These are phyloP conservation scores for Pachypanchax playfairii DNA, from an alignment of 2,113 vertebrate genomes.

Conservation along the genomic window DNA sequence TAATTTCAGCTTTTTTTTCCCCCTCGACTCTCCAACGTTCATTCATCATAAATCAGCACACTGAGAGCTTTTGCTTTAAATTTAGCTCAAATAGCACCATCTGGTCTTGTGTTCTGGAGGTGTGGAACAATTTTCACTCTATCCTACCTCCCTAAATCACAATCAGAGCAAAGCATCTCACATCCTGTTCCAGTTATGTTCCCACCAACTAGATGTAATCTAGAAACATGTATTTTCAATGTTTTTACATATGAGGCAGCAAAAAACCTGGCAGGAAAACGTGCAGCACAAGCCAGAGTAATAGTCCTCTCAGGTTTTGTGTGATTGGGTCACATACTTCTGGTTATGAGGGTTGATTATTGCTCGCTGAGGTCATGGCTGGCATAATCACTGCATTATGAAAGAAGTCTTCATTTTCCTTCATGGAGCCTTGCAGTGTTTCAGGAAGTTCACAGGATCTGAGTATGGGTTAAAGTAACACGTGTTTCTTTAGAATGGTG, in stretches of 20 bases:
- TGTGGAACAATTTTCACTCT: conserved; percentile 24
- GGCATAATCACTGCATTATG: conserved; percentile 62
- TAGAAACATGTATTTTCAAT: conserved; percentile 24
- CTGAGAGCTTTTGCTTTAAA: conserved; percentile 26
- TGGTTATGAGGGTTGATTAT: conserved; percentile 54
- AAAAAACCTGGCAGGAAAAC: conserved; percentile 44
- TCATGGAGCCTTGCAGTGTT: background rate
- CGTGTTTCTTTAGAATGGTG: background rate
- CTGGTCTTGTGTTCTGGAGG: conserved; percentile 26
- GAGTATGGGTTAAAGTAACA: background rate
- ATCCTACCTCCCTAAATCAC: conserved; percentile 23
- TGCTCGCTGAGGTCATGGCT: conserved; percentile 63
- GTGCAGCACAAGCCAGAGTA: conserved; percentile 29
- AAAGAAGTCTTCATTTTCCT: conserved; percentile 52
- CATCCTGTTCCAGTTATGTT: conserved; percentile 9
- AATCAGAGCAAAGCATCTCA: background rate
- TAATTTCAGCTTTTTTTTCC: conserved; percentile 7
- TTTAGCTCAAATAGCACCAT: conserved; percentile 35
- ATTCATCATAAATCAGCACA: conserved; percentile 41
- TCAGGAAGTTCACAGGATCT: conserved; percentile 2
- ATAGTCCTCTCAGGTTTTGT: conserved; percentile 31
- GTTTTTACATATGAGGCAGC: conserved; percentile 36
- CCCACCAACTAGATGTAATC: background rate
- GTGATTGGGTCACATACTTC: conserved; percentile 57
- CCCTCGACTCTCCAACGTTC: background rate